These are phyloP conservation scores for Trisateles emortualis DNA, from an alignment of 2,888 invertebrate genomes.

Conservation along the genomic window DNA sequence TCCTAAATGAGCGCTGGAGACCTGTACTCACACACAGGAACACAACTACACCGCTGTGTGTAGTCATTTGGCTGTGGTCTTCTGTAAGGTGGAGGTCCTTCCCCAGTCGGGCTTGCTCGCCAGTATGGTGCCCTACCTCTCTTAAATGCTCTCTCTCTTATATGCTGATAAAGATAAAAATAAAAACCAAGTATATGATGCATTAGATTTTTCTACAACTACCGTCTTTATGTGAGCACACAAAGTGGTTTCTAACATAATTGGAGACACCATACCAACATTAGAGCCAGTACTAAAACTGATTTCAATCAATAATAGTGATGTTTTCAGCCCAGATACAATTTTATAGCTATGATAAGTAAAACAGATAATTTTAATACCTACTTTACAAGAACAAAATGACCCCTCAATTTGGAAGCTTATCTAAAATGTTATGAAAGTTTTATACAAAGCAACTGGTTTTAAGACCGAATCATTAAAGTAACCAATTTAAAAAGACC, in stretches of 20 bases:
- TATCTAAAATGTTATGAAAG: conserved; percentile 55
- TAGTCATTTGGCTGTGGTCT: too few species aligned
- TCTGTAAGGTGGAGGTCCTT: too few species aligned
- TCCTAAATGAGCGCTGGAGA: too few species aligned
- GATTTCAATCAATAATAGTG: conserved; percentile 36
- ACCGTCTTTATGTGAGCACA: neutral
- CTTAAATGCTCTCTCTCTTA: too few species aligned
- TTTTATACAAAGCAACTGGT: conserved; percentile 56
- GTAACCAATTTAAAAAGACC: conserved; percentile 50
- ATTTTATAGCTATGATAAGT: conserved; percentile 39
- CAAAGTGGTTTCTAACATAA: neutral
- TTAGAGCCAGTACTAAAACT: conserved; percentile 9
- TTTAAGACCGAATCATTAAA: conserved; percentile 55
- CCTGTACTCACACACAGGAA: too few species aligned
- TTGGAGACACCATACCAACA: conserved; percentile 13
- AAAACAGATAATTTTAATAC: conserved; percentile 37
- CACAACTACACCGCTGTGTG: too few species aligned
- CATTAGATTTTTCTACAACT: neutral
- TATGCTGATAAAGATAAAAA: too few species aligned
- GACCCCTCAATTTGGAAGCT: conserved; percentile 44
- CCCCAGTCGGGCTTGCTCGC: too few species aligned
- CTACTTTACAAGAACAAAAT: conserved; percentile 40
- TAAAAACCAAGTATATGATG: too few species aligned
- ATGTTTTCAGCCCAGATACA: conserved; percentile 33
- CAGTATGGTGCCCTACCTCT: too few species aligned